Evolutionary conservation across 2,888 invertebrate genomes (phyloP).

Genomic region (Graphium colonna): DNA sequence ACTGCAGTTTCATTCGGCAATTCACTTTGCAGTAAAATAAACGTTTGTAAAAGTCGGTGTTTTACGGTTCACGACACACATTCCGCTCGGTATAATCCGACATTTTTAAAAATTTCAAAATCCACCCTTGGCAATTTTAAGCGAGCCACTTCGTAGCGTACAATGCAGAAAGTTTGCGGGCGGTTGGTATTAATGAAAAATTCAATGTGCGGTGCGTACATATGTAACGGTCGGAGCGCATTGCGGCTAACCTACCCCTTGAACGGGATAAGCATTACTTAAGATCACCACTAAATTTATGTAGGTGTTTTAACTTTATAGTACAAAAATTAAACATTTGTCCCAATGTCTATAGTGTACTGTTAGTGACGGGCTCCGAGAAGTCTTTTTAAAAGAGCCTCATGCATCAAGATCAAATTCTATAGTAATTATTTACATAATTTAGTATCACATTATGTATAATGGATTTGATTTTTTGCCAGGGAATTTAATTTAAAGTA

Average conservation of each 20-base stretch:
- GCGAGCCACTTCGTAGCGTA: conserved; percentile 8
- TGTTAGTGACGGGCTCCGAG: too few relatives aligned
- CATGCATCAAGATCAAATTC: too few relatives aligned
- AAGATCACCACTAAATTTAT: conserved; percentile 2
- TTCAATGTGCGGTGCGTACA: conserved; percentile 22
- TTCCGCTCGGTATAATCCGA: background rate
- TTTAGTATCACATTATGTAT: too few relatives aligned
- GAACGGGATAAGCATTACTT: conserved; percentile 23
- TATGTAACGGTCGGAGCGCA: conserved; percentile 43
- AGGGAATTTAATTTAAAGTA: too few relatives aligned
- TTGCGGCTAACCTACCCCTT: conserved; percentile 40
- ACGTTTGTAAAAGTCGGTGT: too few relatives aligned
- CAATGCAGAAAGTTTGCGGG: conserved; percentile 24
- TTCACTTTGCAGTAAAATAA: background rate
- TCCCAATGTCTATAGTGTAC: too few relatives aligned
- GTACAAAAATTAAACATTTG: too few relatives aligned
- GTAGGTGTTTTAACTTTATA: background rate
- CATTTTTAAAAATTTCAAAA: conserved; percentile 5
- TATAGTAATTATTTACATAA: too few relatives aligned
- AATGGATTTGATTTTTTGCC: too few relatives aligned
- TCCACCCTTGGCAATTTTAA: conserved; percentile 2
- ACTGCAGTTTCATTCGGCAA: background rate
- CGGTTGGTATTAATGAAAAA: conserved; percentile 30
- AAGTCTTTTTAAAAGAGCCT: too few relatives aligned
- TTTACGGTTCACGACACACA: too few relatives aligned